Percentiles rank a stretch among this genome's conserved stretches.
phyloP scores from a whole-genome alignment of 2,797 vertebrate species.

The Mus minutoides region DNA sequence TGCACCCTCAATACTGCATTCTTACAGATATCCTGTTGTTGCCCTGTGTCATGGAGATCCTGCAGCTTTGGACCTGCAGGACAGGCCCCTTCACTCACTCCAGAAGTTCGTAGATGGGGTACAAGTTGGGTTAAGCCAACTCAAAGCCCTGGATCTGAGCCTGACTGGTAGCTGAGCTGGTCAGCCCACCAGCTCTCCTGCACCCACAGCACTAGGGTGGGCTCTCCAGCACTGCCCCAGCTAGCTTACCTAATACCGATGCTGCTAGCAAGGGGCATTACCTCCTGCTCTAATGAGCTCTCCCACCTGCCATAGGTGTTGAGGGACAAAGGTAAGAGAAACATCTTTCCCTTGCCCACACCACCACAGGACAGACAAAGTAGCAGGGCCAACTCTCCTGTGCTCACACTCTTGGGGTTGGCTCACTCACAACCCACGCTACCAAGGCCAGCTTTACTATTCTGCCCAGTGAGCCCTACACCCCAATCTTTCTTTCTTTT shows the following conservation, averaged over 20 bases:
- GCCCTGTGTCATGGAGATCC: neutral
- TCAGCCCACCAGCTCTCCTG: neutral
- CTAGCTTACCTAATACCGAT: neutral
- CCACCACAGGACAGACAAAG: neutral
- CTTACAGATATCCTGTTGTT: neutral
- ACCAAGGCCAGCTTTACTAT: neutral
- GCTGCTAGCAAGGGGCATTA: neutral
- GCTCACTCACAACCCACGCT: neutral
- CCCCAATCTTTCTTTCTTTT: neutral
- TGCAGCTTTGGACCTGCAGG: neutral
- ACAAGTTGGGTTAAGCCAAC: neutral
- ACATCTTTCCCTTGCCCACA: neutral
- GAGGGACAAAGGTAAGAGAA: neutral
- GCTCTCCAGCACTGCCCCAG: neutral
- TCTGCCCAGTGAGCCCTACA: neutral
- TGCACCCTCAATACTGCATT: neutral
- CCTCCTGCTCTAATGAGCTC: neutral
- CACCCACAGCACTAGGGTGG: neutral
- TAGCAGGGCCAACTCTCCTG: neutral
- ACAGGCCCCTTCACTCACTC: neutral
- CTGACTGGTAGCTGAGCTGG: neutral
- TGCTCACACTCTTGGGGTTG: neutral
- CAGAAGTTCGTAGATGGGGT: neutral
- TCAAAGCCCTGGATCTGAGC: neutral
- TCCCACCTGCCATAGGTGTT: neutral